These are phyloP conservation scores for Montipora cactus DNA, from an alignment of 64 coral and sea anemone genomes.

Conservation along the genomic window DNA sequence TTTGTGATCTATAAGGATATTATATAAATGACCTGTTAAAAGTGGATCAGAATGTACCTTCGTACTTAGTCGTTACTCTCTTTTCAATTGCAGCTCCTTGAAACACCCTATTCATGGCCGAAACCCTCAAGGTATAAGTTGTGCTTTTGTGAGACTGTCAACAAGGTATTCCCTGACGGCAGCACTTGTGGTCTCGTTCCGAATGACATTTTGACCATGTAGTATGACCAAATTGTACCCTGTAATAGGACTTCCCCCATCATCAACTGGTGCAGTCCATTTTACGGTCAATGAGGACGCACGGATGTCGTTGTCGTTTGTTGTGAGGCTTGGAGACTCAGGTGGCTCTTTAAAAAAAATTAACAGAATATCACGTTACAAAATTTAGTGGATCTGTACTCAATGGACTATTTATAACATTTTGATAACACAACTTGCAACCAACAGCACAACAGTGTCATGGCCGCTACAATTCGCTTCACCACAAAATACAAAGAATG, in stretches of 20 bases:
- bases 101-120: not conserved
- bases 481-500: too few species aligned
- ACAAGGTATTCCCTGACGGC: not conserved
- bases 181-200: not conserved
- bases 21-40: too few species aligned
- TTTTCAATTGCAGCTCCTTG: not conserved
- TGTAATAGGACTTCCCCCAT: conserved; percentile 25
- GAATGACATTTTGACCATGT: not conserved
- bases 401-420: too few species aligned
- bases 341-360: not conserved
- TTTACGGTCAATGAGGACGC: not conserved
- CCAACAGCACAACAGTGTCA: too few species aligned
- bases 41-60: not conserved
- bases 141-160: not conserved
- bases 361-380: not conserved
- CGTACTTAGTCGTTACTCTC: not conserved
- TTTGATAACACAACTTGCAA: too few species aligned
- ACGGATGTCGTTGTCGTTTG: not conserved
- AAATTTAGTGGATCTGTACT: too few species aligned
- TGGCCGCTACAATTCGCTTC: too few species aligned
- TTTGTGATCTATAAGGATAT: too few species aligned
- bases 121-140: not conserved
- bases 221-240: not conserved
- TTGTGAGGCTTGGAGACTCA: not conserved
- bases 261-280: not conserved